Conservation (phyloP, 2,888 invertebrate genomes). For the Galeruca laticollis region DNA sequence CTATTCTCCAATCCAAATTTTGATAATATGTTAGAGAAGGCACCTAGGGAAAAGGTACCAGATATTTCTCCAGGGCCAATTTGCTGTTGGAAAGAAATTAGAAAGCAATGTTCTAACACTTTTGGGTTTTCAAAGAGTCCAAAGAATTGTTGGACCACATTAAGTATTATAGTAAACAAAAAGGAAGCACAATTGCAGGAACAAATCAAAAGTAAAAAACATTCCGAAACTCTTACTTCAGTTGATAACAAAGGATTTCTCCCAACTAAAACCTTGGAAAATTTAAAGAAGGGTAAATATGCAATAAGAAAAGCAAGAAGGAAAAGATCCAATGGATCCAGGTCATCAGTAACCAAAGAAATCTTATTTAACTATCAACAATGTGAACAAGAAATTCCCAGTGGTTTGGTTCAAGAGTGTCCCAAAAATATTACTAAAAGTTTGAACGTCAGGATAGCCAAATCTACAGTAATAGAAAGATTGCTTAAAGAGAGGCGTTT, state of each 20-base stretch:
- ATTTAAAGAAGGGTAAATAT: not conserved
- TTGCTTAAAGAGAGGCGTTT: not conserved
- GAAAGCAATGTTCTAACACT: not conserved
- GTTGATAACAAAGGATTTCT: not conserved
- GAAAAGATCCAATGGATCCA: not conserved
- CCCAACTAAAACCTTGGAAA: not conserved
- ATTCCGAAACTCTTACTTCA: not conserved
- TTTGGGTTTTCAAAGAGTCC: not conserved
- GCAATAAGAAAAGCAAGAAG: not conserved
- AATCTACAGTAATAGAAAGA: slow-evolving; percentile 30
- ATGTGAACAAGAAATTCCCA: not conserved
- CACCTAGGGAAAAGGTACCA: not conserved
- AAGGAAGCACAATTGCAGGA: slow-evolving; percentile 1
- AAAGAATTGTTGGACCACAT: not conserved
- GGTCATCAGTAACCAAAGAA: not conserved
- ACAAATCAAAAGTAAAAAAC: not conserved
- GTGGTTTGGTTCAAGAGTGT: not conserved
- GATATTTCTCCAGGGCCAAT: not conserved
- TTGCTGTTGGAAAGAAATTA: not conserved
- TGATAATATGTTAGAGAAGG: slow-evolving; percentile 13
- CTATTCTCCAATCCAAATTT: slow-evolving; percentile 15
- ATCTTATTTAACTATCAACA: not conserved
- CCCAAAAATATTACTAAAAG: slow-evolving; percentile 28
- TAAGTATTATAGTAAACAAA: not conserved
- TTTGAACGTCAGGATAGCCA: slow-evolving; percentile 39